phyloP scores from a whole-genome alignment of 2,113 vertebrate genomes.

The Mustela lutreola region DNA sequence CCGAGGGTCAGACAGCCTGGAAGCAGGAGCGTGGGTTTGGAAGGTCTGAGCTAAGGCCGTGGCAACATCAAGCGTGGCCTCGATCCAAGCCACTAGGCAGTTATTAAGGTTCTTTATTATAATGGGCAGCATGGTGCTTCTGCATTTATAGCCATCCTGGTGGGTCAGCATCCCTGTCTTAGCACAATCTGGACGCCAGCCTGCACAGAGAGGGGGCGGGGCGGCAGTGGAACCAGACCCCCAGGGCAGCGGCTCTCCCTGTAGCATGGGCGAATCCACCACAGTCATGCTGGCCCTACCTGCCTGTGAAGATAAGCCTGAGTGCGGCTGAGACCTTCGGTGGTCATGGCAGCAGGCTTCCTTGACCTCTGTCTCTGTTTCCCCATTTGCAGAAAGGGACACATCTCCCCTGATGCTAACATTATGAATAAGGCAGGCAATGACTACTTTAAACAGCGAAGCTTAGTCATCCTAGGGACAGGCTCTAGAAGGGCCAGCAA shows the following conservation, averaged over 20 bases:
- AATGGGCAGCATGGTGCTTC: background rate
- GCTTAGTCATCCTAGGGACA: too few species aligned
- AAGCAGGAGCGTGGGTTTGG: background rate
- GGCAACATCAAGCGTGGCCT: fast-evolving
- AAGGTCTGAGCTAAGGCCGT: background rate
- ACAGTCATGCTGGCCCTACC: fast-evolving
- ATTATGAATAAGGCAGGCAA: too few species aligned
- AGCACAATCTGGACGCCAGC: fast-evolving
- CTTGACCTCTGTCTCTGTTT: background rate
- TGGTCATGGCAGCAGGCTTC: background rate
- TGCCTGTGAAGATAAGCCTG: background rate
- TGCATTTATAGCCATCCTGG: background rate
- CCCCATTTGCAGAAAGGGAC: background rate
- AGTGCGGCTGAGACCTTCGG: background rate
- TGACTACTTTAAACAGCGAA: too few species aligned
- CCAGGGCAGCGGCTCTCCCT: too few species aligned
- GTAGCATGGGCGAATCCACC: background rate
- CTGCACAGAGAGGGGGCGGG: fast-evolving
- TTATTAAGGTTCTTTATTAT: background rate
- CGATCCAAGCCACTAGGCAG: background rate
- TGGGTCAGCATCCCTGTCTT: background rate
- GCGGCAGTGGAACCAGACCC: fast-evolving
- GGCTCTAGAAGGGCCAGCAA: background rate
- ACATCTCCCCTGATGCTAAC: background rate
- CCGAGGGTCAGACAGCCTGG: background rate